phyloP scores from a whole-genome alignment of 2,888 invertebrate species.

The Eustalomyia histrio region DNA sequence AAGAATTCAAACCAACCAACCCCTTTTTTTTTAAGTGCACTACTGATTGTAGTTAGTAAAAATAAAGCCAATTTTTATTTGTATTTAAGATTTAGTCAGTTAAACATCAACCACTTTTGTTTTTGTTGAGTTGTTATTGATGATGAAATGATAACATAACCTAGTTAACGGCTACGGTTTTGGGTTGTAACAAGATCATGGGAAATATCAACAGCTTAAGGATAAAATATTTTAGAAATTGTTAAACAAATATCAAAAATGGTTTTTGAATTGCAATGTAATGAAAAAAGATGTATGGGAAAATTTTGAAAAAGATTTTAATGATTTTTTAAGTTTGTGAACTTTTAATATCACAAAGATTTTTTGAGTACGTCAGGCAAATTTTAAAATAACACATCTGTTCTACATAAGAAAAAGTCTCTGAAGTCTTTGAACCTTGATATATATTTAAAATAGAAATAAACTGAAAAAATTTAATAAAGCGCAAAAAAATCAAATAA shows the following conservation, averaged over 20 bases:
- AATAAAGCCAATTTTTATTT: conserved; percentile 33
- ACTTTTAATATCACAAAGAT: too few relatives aligned
- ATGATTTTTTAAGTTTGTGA: too few relatives aligned
- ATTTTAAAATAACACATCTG: too few relatives aligned
- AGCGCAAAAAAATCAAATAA: too few relatives aligned
- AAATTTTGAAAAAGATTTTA: background rate
- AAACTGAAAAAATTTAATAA: too few relatives aligned
- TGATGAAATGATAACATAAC: conserved; percentile 35
- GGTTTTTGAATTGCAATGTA: conserved; percentile 35
- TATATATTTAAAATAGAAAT: too few relatives aligned
- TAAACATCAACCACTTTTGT: conserved; percentile 44
- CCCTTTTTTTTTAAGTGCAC: background rate
- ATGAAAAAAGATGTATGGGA: background rate
- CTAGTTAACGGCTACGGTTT: conserved; percentile 36
- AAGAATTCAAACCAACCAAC: background rate
- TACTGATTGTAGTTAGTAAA: background rate
- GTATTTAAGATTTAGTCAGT: conserved; percentile 39
- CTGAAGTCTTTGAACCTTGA: too few relatives aligned
- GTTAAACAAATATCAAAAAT: conserved; percentile 37
- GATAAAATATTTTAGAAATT: conserved; percentile 14
- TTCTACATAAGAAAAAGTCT: too few relatives aligned
- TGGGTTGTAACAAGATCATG: conserved; percentile 45
- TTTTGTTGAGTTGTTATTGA: conserved; percentile 22
- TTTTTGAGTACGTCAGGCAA: too few relatives aligned
- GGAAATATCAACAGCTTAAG: conserved; percentile 56